phyloP scores from a whole-genome alignment of 2,797 vertebrate genomes.

The Enteromius radiatus region DNA sequence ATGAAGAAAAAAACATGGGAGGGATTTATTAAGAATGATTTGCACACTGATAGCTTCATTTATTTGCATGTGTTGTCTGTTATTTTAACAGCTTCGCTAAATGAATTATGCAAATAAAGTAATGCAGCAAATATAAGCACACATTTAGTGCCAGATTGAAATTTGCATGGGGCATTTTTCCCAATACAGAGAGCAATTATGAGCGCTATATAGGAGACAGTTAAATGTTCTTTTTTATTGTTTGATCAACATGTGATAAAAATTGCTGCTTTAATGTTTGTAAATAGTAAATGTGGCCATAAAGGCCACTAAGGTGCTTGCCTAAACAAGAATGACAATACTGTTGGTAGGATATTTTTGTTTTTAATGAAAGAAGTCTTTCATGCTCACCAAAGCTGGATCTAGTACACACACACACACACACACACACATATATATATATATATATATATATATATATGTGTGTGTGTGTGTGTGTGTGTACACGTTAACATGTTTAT shows the following conservation, averaged over 20 bases:
- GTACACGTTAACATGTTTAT: neutral
- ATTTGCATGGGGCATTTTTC: neutral
- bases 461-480: too few relatives aligned
- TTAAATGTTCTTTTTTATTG: neutral
- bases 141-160: neutral
- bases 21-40: constrained; percentile 6
- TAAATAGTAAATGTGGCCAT: neutral
- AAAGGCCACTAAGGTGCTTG: neutral
- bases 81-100: constrained; percentile 2
- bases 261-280: neutral
- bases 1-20: constrained; percentile 2
- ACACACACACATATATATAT: too few relatives aligned
- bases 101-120: neutral
- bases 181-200: neutral
- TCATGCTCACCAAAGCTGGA: too few relatives aligned
- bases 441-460: too few relatives aligned
- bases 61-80: neutral
- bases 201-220: neutral
- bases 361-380: neutral
- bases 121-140: neutral
- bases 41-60: neutral
- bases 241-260: neutral
- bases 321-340: neutral
- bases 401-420: too few relatives aligned
- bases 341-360: neutral